Conservation (phyloP, 2,888 invertebrate genomes). For the Cremastinae sp. region DNA sequence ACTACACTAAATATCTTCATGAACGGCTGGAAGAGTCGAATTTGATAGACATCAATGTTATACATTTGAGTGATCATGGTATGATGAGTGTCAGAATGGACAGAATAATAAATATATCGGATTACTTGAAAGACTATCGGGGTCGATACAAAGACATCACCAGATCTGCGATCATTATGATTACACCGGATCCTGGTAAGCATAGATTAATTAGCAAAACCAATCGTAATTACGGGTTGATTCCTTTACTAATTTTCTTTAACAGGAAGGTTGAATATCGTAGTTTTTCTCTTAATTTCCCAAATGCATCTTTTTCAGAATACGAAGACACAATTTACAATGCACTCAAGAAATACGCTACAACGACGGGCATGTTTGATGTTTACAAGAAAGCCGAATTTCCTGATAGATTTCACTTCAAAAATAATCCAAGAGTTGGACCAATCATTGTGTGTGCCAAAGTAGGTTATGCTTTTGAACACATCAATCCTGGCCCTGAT, state of each 20-base stretch:
- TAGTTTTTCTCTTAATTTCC: too few relatives aligned
- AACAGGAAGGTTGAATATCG: too few relatives aligned
- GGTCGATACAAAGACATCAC: constrained; percentile 82
- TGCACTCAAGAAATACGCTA: constrained; percentile 80
- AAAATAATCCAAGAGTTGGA: constrained; percentile 83
- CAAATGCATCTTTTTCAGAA: too few relatives aligned
- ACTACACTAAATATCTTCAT: constrained; percentile 83
- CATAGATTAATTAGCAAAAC: too few relatives aligned
- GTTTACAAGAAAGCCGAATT: constrained; percentile 84
- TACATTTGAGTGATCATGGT: constrained; percentile 89
- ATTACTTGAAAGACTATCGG: constrained; percentile 80
- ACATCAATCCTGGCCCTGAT: constrained; percentile 79
- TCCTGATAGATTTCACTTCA: constrained; percentile 84
- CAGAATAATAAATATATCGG: constrained; percentile 82
- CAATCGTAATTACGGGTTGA: too few relatives aligned
- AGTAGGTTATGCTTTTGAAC: constrained; percentile 84
- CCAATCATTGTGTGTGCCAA: constrained; percentile 85
- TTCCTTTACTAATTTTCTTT: too few relatives aligned
- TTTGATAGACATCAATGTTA: constrained; percentile 83
- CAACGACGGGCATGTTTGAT: constrained; percentile 80
- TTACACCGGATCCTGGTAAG: constrained; percentile 83
- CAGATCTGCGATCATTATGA: constrained; percentile 83
- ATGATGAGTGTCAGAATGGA: constrained; percentile 83
- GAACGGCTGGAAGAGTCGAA: constrained; percentile 81
- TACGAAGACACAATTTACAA: constrained; percentile 81